Percentiles rank a stretch among this genome's conserved stretches.
These are phyloP conservation scores for Coptotermes formosanus DNA, from an alignment of 1,140 invertebrate genomes.

Conservation along the genomic window DNA sequence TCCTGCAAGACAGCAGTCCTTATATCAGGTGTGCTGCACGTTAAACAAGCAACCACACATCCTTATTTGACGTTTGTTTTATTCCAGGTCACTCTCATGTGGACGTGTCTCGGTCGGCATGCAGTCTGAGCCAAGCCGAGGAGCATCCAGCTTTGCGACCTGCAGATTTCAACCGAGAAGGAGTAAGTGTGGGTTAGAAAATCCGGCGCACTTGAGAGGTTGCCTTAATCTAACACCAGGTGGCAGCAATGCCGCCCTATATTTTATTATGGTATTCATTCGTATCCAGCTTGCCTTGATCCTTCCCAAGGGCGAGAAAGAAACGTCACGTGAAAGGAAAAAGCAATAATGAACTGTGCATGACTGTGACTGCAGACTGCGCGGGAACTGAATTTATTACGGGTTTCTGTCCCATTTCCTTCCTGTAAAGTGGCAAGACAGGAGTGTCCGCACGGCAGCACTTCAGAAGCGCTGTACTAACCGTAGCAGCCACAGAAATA, in stretches of 20 bases:
- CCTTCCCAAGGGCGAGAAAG: not conserved
- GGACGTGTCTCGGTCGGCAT: too few relatives aligned
- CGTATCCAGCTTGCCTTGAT: not conserved
- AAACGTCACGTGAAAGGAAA: not conserved
- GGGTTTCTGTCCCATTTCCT: not conserved
- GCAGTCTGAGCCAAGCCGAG: not conserved
- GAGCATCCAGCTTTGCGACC: not conserved
- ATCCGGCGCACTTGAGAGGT: constrained; percentile 24
- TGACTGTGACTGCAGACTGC: not conserved
- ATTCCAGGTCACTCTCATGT: too few relatives aligned
- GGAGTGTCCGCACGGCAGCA: too few relatives aligned
- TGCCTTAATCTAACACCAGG: constrained; percentile 21
- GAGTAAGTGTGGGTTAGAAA: not conserved
- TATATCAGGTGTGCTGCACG: too few relatives aligned
- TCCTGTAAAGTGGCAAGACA: too few relatives aligned
- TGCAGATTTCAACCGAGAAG: not conserved
- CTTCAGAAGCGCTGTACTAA: too few relatives aligned
- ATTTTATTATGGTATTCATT: constrained; percentile 13
- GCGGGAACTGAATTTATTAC: not conserved
- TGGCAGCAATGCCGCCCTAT: constrained; percentile 16
- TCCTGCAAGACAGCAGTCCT: too few relatives aligned
- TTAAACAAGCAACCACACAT: too few relatives aligned
- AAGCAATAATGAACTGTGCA: not conserved
- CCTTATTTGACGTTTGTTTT: too few relatives aligned
- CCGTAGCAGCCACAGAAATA: too few relatives aligned